Evolutionary conservation across 2,797 vertebrate species (phyloP), one percentile per base, ranked within the genome.

Genomic region (Nannoperca obscura): DNA sequence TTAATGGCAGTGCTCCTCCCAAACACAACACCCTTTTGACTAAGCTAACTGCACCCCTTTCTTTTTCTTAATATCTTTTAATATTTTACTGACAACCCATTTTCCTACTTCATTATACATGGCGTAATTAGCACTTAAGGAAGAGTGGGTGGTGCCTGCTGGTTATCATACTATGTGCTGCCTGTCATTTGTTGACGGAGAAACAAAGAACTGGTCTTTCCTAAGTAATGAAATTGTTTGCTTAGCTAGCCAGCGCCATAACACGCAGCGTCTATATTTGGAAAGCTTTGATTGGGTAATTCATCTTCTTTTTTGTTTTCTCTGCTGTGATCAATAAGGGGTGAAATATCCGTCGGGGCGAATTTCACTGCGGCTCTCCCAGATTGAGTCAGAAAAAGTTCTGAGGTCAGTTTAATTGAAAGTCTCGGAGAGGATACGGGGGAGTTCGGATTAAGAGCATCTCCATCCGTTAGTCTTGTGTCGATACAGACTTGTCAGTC

Each of bases 61-160:
- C 76, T 86, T 87, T 80, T 46, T 47, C 46, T 24, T 32, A 19
- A 14, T 53, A 11, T 47, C 11, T 73, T 24, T 83, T 82, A 83
- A 11, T 47, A 11, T 73, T 24, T 83, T 82, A 83, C 67, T 85
- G 86, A 84, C 87, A 82, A 9, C 68, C 81, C 63, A 40, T 84
- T 87, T 80, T 55, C 53, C 80, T n/a, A 67, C 78, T 77, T 83
- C 77, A 76, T 90, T 86, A 87, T 79, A 84, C 65, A 54, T 40
- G 52, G 22, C 52, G 73, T 88, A 89, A 89, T 91, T 88, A 88
- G 80, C 84, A 76, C 74, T 84, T 66, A 52, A 65, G 78, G 61
- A 40, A 24, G 72, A 68, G 80, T 86, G 80, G 89, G 87, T 46
- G 84, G 84, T 9, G 82, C 79, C 52, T 59, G 24, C 62, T 50